Conservation (phyloP, 2,888 invertebrate species). For the Leptinotarsa rubiginosa region DNA sequence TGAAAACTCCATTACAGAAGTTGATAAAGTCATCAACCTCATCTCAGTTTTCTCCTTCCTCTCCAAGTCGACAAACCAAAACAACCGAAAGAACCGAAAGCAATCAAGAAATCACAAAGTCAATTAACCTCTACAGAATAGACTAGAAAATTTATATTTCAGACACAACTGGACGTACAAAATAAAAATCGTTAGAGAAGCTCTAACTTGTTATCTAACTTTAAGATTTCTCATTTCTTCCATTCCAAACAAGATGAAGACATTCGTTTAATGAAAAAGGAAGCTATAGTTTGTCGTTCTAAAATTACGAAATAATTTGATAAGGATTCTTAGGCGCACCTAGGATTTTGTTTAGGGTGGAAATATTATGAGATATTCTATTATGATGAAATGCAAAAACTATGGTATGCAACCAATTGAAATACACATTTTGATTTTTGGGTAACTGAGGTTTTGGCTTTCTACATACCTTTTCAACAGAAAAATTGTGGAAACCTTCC, state of each 20-base stretch:
- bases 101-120: constrained; percentile 14
- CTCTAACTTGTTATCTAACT: not conserved
- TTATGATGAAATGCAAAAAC: too few relatives aligned
- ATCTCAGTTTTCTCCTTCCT: not conserved
- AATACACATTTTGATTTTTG: too few relatives aligned
- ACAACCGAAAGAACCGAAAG: not conserved
- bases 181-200: not conserved
- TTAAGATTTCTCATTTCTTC: not conserved
- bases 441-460: too few relatives aligned
- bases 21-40: not conserved
- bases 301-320: not conserved
- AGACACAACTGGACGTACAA: not conserved
- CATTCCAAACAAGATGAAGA: not conserved
- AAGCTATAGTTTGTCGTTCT: not conserved
- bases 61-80: not conserved
- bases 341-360: too few relatives aligned
- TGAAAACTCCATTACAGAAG: not conserved
- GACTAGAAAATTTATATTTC: not conserved
- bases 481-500: too few relatives aligned
- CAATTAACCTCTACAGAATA: constrained; percentile 9
- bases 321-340: not conserved
- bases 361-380: too few relatives aligned
- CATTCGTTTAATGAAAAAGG: not conserved
- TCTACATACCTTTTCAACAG: too few relatives aligned
- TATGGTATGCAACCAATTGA: too few relatives aligned